phyloP scores from a whole-genome alignment of 64 coral and sea anemone genomes.

The Montipora sp. region DNA sequence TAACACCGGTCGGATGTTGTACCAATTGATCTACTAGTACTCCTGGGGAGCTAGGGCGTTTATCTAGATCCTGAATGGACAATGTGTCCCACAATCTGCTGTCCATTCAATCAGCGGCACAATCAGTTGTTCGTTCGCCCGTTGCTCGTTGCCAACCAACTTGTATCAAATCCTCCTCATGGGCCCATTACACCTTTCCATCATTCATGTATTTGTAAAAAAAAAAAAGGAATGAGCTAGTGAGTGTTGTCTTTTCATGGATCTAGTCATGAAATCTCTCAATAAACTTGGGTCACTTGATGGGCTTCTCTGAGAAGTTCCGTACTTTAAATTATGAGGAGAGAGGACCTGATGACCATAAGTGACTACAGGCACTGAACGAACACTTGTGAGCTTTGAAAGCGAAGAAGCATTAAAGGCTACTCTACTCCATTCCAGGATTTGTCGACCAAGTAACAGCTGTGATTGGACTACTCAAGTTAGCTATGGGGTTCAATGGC shows the following conservation, averaged over 20 bases:
- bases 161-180: no score
- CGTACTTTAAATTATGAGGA: not conserved
- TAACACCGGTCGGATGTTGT: no score
- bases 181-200: no score
- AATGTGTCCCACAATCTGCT: no score
- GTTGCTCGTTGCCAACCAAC: no score
- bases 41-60: no score
- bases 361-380: not conserved
- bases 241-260: slow-evolving; percentile 39
- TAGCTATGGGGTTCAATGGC: no score
- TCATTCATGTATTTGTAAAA: no score
- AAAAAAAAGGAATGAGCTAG: not conserved
- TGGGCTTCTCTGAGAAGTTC: not conserved
- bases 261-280: slow-evolving; percentile 10
- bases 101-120: no score
- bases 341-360: not conserved
- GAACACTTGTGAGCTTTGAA: not conserved
- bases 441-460: not conserved
- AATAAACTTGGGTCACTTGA: slow-evolving; percentile 15
- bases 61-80: no score
- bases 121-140: no score
- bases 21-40: not conserved
- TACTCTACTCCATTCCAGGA: not conserved
- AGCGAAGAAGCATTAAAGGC: not conserved
- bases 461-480: not conserved